Evolutionary conservation across 23 tunicate species (phyloP).

Genomic region (Styela plicata): DNA sequence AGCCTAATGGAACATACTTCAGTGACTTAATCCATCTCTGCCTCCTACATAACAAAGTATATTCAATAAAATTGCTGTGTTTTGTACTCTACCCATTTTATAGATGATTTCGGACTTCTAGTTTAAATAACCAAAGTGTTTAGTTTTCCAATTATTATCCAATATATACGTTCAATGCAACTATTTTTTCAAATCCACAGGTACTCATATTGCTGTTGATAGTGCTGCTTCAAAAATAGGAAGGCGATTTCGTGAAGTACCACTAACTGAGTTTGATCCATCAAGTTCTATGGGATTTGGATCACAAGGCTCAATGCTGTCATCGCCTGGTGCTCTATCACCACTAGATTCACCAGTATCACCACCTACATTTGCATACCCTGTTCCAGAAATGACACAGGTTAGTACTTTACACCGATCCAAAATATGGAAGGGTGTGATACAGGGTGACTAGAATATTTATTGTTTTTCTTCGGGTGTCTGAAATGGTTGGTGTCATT

Average conservation of each 20-base stretch:
- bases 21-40: too few relatives aligned
- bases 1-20: too few relatives aligned
- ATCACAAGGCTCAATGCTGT: constrained; percentile 21
- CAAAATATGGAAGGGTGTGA: too few relatives aligned
- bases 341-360: not conserved
- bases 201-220: constrained; percentile 50
- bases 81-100: too few relatives aligned
- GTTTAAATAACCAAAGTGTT: too few relatives aligned
- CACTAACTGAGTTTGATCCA: constrained; percentile 47
- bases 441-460: too few relatives aligned
- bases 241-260: constrained; percentile 52
- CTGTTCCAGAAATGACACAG: constrained; percentile 47
- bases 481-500: too few relatives aligned
- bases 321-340: constrained; percentile 7
- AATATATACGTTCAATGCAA: not conserved
- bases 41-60: too few relatives aligned
- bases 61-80: too few relatives aligned
- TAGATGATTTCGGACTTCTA: too few relatives aligned
- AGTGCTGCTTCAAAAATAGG: constrained; percentile 53
- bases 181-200: constrained; percentile 10
- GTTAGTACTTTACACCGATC: not conserved
- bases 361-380: constrained; percentile 35
- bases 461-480: too few relatives aligned
- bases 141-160: not conserved
- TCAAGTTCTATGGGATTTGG: constrained; percentile 8